Evolutionary conservation across 1,140 invertebrate species (phyloP), one percentile per base, ranked within the genome.

Genomic region (Ctenoplectra terminalis): DNA sequence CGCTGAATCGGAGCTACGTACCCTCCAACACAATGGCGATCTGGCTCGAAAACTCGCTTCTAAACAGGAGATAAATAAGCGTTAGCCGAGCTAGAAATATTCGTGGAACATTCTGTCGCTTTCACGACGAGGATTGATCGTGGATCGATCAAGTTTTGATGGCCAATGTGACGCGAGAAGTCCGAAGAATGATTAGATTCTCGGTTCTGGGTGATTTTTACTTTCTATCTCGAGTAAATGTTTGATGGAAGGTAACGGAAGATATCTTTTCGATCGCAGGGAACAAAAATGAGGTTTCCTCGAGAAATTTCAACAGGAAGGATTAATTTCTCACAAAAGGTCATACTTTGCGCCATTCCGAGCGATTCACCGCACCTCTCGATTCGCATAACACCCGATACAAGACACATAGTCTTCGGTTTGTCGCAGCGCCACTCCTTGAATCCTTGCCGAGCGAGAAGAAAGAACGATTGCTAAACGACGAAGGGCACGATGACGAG

Each of bases 401-500:
- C 50, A 67, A 52, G 61, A 20, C 52, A 23, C 40, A 34, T 26
- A 37, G 54, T 37, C 9, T 48, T 66, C 63, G 64, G 54, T 78
- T 78, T 60, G 64, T 70, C 64, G 61, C 52, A 46, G 64, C 75
- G 64, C 75, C 75, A 78, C 75, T 78, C 75, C 75, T 75, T 52
- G 73, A 63, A 63, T 60, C 7, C 31, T 37, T 46, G n/a, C n/a
- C 40, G 46, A 73, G 60, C 50, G 37, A 63, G 31, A 75, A 37
- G 37, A 63, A 75, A 73, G 70, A 70, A 31, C 50, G 56, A 73
- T 73, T 56, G 29, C 63, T 67, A 77, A 64, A 81, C 78, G 73
- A 50, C 79, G 79, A 64, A 64, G 77, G 64, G 70, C 63, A 70
- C 15, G 69, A 79, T 79, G 76, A 79, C 76, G 76, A 63, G 64